Evolutionary conservation across 2,113 vertebrate genomes (phyloP), one percentile per base, ranked within the genome.

Genomic region (Noturus placidus): DNA sequence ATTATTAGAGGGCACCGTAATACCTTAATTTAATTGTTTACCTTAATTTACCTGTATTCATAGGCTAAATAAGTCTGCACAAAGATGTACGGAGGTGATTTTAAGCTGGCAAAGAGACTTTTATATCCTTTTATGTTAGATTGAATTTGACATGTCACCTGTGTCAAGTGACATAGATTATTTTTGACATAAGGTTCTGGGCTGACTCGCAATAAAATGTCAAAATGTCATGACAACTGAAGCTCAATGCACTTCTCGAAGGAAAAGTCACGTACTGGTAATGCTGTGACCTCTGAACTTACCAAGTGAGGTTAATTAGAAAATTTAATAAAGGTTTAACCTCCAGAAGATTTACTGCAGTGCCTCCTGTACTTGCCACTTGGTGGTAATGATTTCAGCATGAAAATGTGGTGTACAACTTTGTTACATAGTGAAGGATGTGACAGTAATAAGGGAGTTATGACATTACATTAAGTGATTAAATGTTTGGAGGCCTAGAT

Each of bases 211-310:
- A 61, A 82, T 61, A 82, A 79, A 30, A 54, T 78, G 27, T 78
- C 33, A 57, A 59, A 81, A 81, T 82, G 79, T 25, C 79, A 82
- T 59, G 79, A 38, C 79, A 82, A 61, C 20, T 61, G 54, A 81
- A 59, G 35, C 78, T 33, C 30, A 50, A 17, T 56, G 30, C 0
- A 81, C 30, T 59, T 59, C 30, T 35, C 15, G 17, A 57, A 59
- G 54, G 79, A 9, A 59, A 0, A 35, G 52, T 80, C 52, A 80
- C 3, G 14, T 78, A 57, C 59, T 59, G 79, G 79, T 59, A 56
- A 59, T 59, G 30, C 38, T 82, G 22, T 82, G 33, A 61, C 79
- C 33, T 61, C n/a, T 79, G 33, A 61, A 33, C 54, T 25, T 35
- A 33, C 22, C 33, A 82, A 61, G 56, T 82, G 3, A 61, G 56